Base-by-base conservation (phyloP, 2,113 vertebrate species). In the Oncorhynchus mykiss region DNA sequence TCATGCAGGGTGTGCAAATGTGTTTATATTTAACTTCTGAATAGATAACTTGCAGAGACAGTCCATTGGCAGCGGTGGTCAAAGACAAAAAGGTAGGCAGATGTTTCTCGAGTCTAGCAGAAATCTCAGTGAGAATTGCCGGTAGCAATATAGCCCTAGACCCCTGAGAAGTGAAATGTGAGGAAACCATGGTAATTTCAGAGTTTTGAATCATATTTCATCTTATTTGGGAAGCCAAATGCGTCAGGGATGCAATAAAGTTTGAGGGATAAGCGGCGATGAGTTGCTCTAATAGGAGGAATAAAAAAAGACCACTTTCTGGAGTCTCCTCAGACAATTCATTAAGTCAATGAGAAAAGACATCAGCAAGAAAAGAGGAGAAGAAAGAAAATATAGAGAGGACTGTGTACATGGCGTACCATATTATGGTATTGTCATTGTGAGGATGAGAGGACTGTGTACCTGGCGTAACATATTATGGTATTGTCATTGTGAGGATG, bases 181-280 rank as follows among this genome's bases (percentile, higher is more conserved):
- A 73, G 16, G 66, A 80, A 86, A 85, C 83, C 81, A 83, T 85
- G 83, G 75, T 78, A 81, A 78, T 77, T 82, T 82, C 73, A 78
- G 75, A 70, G 59, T 67, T 84, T 78, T 60, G 76, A 81, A 54
- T 65, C 76, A 82, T 86, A 85, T 89, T 89, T 82, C 85, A 86
- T 89, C 72, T 74, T 73, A 25, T 87, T 86, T 79, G 83, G 81
- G 77, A 80, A 51, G 80, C 84, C 83, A 82, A 80, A 77, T 77
- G 84, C 80, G 82, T 82, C 80, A 78, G 74, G 80, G 78, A 79
- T 67, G 79, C 71, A 84, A 80, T 87, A 78, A 78, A 77, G 74
- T 77, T 80, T 64, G 82, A 81, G 74, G 11, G 79, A 78, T 8
- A 51, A 70, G 54, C 5, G 14, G 49, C 34, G 34, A 34, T 7